Base-by-base conservation (phyloP, 1,140 invertebrate genomes). In the Cydia strobilella region DNA sequence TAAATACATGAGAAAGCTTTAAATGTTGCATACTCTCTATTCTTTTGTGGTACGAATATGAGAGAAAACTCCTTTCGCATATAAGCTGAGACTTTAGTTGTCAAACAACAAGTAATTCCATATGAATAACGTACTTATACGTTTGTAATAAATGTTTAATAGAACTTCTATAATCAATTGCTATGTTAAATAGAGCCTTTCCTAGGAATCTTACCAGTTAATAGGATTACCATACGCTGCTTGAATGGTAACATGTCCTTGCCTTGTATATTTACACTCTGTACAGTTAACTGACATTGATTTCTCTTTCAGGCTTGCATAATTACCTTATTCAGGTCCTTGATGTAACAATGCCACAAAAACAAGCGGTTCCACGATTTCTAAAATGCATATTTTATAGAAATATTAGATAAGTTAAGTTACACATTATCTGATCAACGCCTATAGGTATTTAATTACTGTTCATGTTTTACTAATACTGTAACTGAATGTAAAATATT, bases 171-270 rank as follows among this genome's bases (percentile, higher is more conserved):
- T 10, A 23, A 59, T 23, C 7, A 23, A 59, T 59, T 59, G 9
- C 18, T 59, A 12, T 59, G 54, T 23, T 23, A 59, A 59, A 23
- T n/a, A 59, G 20, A 23, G 20, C 20, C 20, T 23, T 59, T 59
- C 18, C 10, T 59, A 59, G 7, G 18, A 59, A 59, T 59, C 6
- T 1, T 6, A 59, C 15, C 0, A 42, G 39, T n/a, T 82, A 79
- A 80, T 80, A 59, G 75, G 81, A 77, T 82, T 80, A 80, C 1
- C 10, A 23, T 23, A 59, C 54, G 54, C 54, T 59, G 54, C 18
- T 59, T 23, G 20, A 23, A 45, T 31, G 54, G 72, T 72, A 48
- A 75, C 20, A 54, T 69, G 15, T 35, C 62, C 73, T 45, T 35
- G 31, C 6, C 7, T 1, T 39, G n/a, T 69, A n/a, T n/a, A n/a